A percentile compares a stretch with the other conserved stretches of the same genome.
Conservation (phyloP, 1,140 invertebrate genomes). For the Diabrotica virgifera region DNA sequence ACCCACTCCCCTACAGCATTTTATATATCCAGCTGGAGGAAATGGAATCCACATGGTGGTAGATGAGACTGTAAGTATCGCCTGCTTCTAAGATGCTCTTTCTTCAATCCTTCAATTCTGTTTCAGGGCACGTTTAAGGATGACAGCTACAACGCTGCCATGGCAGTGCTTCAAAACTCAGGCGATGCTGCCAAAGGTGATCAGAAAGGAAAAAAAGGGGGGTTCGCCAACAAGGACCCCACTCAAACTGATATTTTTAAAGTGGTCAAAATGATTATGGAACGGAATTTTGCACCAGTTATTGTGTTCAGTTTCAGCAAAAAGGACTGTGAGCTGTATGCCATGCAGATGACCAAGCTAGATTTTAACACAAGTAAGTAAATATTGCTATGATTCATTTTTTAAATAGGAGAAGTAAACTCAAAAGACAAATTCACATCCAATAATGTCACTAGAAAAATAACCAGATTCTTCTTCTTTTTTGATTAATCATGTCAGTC, state of each 20-base stretch:
- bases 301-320: constrained; percentile 99
- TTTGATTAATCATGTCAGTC: too few relatives aligned
- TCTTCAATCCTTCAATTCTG: neutral
- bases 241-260: constrained; percentile 89
- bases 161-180: constrained; percentile 76
- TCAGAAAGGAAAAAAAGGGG: constrained; percentile 67
- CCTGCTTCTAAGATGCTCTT: neutral
- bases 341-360: constrained; percentile 92
- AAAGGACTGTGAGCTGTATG: constrained; percentile 97
- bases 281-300: constrained; percentile 93
- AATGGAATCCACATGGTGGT: constrained; percentile 96
- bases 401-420: too few relatives aligned
- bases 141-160: constrained; percentile 96
- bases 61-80: constrained; percentile 73
- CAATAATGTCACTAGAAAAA: too few relatives aligned
- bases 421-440: too few relatives aligned
- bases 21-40: constrained; percentile 93
- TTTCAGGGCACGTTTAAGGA: constrained; percentile 85
- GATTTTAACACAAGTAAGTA: constrained; percentile 87
- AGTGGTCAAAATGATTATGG: constrained; percentile 99
- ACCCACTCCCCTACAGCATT: constrained; percentile 97
- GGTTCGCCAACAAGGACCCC: constrained; percentile 59
- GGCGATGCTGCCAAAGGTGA: constrained; percentile 77
- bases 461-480: too few relatives aligned
- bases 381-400: too few relatives aligned